Conservation (phyloP, 2,888 invertebrate species). For the Therioaphis trifolii region DNA sequence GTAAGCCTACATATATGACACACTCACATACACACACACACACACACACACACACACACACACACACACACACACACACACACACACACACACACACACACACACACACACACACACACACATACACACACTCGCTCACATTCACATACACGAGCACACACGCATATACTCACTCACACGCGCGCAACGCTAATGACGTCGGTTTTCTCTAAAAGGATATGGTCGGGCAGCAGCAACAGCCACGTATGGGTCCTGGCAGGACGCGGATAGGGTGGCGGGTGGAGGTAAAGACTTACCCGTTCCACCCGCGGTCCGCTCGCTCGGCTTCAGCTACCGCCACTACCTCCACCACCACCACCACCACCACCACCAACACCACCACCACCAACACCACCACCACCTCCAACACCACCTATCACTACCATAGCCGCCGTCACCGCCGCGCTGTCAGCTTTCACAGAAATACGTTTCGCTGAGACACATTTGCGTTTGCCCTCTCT, state of each 20-base stretch:
- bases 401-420: background rate
- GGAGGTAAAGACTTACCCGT: conserved; percentile 39
- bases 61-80: background rate
- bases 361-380: background rate
- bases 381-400: background rate
- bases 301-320: conserved; percentile 4
- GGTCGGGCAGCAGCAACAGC: conserved; percentile 28
- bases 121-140: too few species aligned
- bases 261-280: background rate
- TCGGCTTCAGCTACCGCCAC: background rate
- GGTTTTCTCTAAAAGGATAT: conserved; percentile 56
- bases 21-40: background rate
- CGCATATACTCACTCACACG: background rate
- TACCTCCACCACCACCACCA: background rate
- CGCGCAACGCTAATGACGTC: conserved; percentile 43
- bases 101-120: background rate
- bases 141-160: background rate
- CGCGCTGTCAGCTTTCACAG: conserved; percentile 45
- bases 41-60: background rate
- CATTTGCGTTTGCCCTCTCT: background rate
- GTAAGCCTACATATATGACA: conserved; percentile 44
- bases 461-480: conserved; percentile 1
- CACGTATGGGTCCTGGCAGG: background rate
- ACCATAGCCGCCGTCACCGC: background rate
- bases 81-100: background rate